Evolutionary conservation across 2,888 invertebrate genomes (phyloP).

Genomic region (Nephrotoma guestfalica): DNA sequence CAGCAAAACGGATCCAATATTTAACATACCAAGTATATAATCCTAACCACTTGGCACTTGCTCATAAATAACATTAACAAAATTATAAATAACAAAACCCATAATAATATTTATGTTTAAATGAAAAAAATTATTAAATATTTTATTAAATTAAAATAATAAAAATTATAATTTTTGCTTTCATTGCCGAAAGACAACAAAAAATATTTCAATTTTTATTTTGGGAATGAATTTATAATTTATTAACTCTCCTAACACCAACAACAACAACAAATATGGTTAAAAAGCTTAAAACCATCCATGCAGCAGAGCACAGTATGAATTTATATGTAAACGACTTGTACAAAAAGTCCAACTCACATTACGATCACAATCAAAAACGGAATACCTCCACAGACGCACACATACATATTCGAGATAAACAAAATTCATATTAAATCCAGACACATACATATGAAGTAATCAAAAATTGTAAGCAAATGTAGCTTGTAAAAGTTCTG

Average conservation of each 20-base stretch:
- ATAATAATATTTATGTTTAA: background rate
- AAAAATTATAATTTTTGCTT: background rate
- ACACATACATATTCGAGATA: background rate
- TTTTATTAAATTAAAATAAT: background rate
- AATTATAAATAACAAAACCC: background rate
- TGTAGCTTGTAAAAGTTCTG: background rate
- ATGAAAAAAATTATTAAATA: background rate
- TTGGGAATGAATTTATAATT: background rate
- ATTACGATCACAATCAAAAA: too few relatives aligned
- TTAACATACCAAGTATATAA: background rate
- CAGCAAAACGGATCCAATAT: background rate
- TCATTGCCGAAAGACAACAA: background rate
- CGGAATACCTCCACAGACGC: too few relatives aligned
- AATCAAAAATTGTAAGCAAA: background rate
- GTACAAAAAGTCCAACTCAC: too few relatives aligned
- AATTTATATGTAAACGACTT: background rate
- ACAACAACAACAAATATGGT: background rate
- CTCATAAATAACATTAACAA: background rate
- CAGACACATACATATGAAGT: background rate
- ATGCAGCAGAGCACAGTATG: background rate
- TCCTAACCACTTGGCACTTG: background rate
- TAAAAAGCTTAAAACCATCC: background rate
- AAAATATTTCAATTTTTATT: background rate
- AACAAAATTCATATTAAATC: background rate
- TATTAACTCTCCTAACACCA: background rate